phyloP scores from a whole-genome alignment of 2,888 invertebrate species.

The Ceratothoa steindachneri region DNA sequence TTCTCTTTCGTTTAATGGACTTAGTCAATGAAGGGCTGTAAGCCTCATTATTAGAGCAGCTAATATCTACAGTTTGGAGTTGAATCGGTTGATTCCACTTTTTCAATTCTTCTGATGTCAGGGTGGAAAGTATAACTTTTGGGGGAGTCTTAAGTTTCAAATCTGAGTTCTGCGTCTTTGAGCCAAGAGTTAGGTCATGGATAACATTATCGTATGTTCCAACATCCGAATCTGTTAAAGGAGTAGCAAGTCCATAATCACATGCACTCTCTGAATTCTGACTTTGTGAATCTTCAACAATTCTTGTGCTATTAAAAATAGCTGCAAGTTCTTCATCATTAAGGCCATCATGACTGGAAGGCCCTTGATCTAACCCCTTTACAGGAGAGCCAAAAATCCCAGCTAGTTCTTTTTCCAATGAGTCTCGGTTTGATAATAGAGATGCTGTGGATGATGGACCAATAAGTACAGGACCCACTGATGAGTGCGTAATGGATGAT shows the following conservation, averaged over 20 bases:
- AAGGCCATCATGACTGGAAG: neutral
- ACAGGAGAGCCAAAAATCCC: slow-evolving; percentile 34
- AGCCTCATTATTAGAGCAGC: no score
- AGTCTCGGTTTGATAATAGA: slow-evolving; percentile 26
- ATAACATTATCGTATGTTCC: neutral
- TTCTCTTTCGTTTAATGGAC: no score
- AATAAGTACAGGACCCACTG: no score
- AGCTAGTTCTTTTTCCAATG: slow-evolving; percentile 29
- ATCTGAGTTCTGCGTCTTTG: slow-evolving; percentile 11
- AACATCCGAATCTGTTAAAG: neutral
- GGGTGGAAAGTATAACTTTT: slow-evolving; percentile 20
- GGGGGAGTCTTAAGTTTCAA: slow-evolving; percentile 32
- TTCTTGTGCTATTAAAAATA: neutral
- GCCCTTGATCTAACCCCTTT: slow-evolving; percentile 25
- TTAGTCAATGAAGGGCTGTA: no score
- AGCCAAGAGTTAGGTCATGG: neutral
- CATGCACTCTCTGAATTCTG: neutral
- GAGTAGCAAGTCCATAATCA: neutral
- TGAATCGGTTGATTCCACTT: neutral
- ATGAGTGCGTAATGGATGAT: no score
- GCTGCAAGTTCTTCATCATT: slow-evolving; percentile 8
- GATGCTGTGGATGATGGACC: no score
- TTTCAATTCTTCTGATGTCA: neutral
- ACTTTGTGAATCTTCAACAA: neutral
- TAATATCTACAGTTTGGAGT: no score